Conservation (phyloP, 2,888 invertebrate species). For the Odontocolon sp. region DNA sequence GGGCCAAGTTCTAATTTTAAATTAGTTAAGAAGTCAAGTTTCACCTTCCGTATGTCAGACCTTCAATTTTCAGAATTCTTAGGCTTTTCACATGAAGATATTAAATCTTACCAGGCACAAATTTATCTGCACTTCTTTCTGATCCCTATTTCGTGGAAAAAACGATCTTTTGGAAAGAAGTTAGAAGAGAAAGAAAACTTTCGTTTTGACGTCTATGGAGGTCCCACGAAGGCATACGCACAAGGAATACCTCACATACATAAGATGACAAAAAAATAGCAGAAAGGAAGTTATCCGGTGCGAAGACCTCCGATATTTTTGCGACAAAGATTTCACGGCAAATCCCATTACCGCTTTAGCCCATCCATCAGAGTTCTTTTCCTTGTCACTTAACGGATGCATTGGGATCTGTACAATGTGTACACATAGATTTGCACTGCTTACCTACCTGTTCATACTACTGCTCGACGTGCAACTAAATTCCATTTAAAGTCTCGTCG, state of each 20-base stretch:
- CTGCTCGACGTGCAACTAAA: slow-evolving; percentile 67
- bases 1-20: too few relatives aligned
- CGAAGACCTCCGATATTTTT: slow-evolving; percentile 63
- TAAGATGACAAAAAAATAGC: neutral
- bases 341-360: slow-evolving; percentile 55
- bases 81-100: neutral
- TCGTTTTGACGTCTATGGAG: neutral
- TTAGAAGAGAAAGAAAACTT: neutral
- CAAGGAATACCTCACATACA: neutral
- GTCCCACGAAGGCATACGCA: neutral
- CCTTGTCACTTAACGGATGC: neutral
- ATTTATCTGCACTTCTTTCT: neutral
- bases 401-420: slow-evolving; percentile 6
- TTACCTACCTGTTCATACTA: too few relatives aligned
- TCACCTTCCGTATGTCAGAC: too few relatives aligned
- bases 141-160: neutral
- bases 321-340: slow-evolving; percentile 71
- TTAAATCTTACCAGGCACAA: neutral
- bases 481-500: slow-evolving; percentile 72
- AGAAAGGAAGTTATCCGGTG: slow-evolving; percentile 2
- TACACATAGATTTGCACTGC: neutral
- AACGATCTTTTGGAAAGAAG: neutral
- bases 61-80: too few relatives aligned
- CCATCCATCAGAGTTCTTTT: neutral
- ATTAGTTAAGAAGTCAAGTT: too few relatives aligned